Base-by-base conservation (phyloP, 2,888 invertebrate species). In the Ophion ellenae region DNA sequence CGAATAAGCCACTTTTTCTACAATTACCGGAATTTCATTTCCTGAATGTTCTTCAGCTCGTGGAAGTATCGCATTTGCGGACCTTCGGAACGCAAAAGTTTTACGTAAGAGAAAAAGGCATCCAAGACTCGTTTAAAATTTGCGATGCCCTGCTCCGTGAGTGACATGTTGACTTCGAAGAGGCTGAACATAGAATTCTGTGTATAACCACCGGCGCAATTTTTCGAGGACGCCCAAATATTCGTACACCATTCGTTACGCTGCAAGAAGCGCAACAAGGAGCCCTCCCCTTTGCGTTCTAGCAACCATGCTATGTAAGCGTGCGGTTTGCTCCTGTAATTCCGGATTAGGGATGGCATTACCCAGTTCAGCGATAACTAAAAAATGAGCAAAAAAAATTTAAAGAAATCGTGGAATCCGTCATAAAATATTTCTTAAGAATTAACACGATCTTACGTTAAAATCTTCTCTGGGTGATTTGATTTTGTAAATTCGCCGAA, bases 271-370 rank as follows among this genome's bases (percentile, higher is more conserved):
- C 57, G 47, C 14, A 67, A 67, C 57, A 77, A 66, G 1, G 67
- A 77, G n/a, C 77, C 77, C 40, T 77, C 32, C 2, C 67, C 77
- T 28, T 40, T 57, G 36, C 59, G 67, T 1, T 20, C 57, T 20
- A 77, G 5, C 67, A 77, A 67, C 36, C 57, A 67, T 3, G 36
- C 20, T n/a, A 57, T 10, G 57, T 67, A 77, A 14, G n/a, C n/a
- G 11, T 67, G 67, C 17, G 77, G 67, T 40, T 77, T 77, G 24
- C 20, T 59, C 40, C 20, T 77, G 67, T 77, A 57, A 32, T 57
- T 11, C 57, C 57, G n/a, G 20, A 20, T 57, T 11, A 2, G 20
- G n/a, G 64, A 47, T 28, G 77, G 77, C 59, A 77, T 67, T 24
- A 36, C 57, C 77, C 67, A 77, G 14, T 20, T 67, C 10, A 77